phyloP scores from a whole-genome alignment of 2,888 invertebrate species.

The Tenthredo distinguenda region DNA sequence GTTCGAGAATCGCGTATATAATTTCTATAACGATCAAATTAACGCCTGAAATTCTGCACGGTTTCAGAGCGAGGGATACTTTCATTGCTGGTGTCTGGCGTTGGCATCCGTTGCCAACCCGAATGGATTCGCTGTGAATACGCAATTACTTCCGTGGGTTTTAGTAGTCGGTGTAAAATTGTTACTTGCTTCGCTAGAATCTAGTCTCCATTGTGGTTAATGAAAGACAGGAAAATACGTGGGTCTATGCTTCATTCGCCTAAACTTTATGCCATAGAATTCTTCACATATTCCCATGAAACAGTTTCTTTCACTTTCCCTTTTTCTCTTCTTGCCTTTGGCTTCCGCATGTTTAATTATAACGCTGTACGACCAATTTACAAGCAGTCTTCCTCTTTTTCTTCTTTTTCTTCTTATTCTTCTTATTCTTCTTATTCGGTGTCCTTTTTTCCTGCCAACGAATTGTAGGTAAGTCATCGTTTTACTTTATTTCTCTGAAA shows the following conservation, averaged over 20 bases:
- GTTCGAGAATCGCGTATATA: background rate
- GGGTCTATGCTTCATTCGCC: background rate
- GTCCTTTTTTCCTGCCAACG: background rate
- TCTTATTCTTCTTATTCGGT: background rate
- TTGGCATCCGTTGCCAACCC: slow-evolving; percentile 1
- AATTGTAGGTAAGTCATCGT: background rate
- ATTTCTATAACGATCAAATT: background rate
- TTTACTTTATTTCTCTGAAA: slow-evolving; percentile 5
- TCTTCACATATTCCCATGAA: background rate
- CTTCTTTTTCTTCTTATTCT: background rate
- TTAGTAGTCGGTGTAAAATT: slow-evolving; percentile 33
- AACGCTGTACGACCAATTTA: background rate
- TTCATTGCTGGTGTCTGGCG: slow-evolving; percentile 20
- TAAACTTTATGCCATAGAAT: background rate
- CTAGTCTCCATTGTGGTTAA: background rate
- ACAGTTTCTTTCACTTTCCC: background rate
- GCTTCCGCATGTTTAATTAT: background rate
- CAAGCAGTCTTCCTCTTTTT: background rate
- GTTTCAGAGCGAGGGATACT: background rate
- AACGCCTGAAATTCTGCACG: background rate
- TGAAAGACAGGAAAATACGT: background rate
- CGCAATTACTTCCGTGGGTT: slow-evolving; percentile 28
- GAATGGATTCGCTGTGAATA: slow-evolving; percentile 24
- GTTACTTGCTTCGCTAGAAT: background rate
- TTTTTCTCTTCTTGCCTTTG: background rate